Conservation (phyloP, 2,113 vertebrate species). For the Lepisosteus oculatus region DNA sequence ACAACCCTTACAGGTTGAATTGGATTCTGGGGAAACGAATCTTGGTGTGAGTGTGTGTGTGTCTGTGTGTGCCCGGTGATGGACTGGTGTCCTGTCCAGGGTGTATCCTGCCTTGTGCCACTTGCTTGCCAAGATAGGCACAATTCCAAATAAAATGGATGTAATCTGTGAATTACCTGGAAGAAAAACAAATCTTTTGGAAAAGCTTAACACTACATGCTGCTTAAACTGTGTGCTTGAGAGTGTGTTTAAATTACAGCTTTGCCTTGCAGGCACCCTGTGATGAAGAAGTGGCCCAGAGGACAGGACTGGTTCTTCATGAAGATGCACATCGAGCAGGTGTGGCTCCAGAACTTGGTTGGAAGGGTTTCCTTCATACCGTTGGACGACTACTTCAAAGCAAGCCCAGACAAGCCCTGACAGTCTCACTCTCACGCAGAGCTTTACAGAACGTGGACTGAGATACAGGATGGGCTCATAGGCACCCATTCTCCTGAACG, state of each 20-base stretch:
- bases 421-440: not conserved
- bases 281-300: slow-evolving; percentile 64
- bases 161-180: too few relatives aligned
- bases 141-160: too few relatives aligned
- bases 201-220: not conserved
- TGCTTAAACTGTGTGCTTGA: too few relatives aligned
- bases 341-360: slow-evolving; percentile 65
- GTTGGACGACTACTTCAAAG: slow-evolving; percentile 65
- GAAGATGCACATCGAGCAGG: slow-evolving; percentile 62
- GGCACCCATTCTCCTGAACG: too few relatives aligned
- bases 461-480: too few relatives aligned
- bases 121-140: too few relatives aligned
- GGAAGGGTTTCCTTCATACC: slow-evolving; percentile 51
- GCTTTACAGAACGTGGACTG: too few relatives aligned
- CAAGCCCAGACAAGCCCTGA: slow-evolving; percentile 39
- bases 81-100: not conserved
- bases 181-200: not conserved
- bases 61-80: not conserved
- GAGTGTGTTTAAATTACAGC: not conserved
- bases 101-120: too few relatives aligned
- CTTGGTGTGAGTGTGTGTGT: not conserved
- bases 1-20: too few relatives aligned
- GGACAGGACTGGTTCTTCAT: slow-evolving; percentile 69
- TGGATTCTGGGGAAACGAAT: too few relatives aligned
- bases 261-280: slow-evolving; percentile 53